Percentiles rank a stretch among this genome's conserved stretches.
Conservation (phyloP, 2,113 vertebrate species). For the Felis catus region DNA sequence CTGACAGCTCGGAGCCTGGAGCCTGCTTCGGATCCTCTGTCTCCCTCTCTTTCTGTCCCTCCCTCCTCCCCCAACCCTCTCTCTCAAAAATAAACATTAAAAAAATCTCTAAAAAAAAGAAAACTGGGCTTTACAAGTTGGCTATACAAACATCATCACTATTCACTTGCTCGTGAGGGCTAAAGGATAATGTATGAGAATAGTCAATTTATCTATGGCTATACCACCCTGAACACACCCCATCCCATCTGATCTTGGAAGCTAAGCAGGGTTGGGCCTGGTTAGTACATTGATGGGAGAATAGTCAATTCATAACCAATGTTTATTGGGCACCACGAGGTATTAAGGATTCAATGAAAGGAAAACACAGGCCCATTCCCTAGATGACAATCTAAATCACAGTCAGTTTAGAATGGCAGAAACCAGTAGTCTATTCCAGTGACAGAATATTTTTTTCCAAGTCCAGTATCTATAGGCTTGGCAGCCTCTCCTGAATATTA, state of each 20-base stretch:
- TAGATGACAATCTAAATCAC: not conserved
- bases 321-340: not conserved
- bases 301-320: not conserved
- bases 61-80: no score
- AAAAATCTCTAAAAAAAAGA: not conserved
- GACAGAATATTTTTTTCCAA: not conserved
- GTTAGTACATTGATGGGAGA: no score
- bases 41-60: no score
- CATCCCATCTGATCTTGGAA: no score
- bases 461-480: not conserved
- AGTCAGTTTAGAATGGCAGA: not conserved
- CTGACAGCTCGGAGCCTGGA: no score
- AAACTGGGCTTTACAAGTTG: slow-evolving; percentile 25
- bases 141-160: not conserved
- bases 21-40: no score
- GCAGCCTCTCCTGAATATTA: not conserved
- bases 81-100: no score
- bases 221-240: no score
- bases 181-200: slow-evolving; percentile 18
- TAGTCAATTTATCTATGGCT: not conserved
- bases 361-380: not conserved
- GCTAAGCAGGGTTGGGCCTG: no score
- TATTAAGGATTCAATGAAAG: not conserved
- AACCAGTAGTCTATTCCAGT: not conserved
- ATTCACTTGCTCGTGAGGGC: slow-evolving; percentile 1